These are phyloP conservation scores for Dysmachus trigonus DNA, from an alignment of 2,888 invertebrate species.

Conservation along the genomic window DNA sequence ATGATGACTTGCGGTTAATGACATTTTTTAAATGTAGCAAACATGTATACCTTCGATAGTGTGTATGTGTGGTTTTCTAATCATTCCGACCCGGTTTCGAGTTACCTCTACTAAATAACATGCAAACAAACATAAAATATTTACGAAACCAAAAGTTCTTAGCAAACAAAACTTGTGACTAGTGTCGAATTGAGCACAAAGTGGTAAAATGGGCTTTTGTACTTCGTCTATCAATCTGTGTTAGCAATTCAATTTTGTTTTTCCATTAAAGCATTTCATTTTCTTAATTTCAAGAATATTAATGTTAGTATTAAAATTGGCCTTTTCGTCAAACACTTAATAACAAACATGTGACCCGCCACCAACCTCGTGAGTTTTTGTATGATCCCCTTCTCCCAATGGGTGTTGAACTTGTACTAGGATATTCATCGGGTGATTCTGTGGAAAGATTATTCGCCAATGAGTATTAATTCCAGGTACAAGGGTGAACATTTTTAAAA, in stretches of 20 bases:
- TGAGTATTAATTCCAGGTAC: background rate
- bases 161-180: background rate
- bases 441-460: slow-evolving; percentile 49
- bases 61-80: background rate
- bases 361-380: slow-evolving; percentile 87
- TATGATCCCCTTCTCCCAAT: slow-evolving; percentile 85
- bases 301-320: slow-evolving; percentile 46
- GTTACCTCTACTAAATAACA: slow-evolving; percentile 16
- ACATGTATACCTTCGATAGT: background rate
- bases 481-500: background rate
- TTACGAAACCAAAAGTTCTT: background rate
- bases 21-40: background rate
- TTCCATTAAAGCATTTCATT: slow-evolving; percentile 29
- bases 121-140: slow-evolving; percentile 14
- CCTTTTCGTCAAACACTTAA: slow-evolving; percentile 45
- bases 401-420: slow-evolving; percentile 70
- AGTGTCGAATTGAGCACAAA: slow-evolving; percentile 11
- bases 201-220: background rate
- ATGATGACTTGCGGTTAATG: background rate
- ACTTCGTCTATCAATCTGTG: slow-evolving; percentile 20
- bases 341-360: slow-evolving; percentile 54
- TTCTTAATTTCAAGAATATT: slow-evolving; percentile 48
- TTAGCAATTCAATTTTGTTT: slow-evolving; percentile 9
- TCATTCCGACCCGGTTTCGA: background rate
- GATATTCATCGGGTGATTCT: slow-evolving; percentile 65